Percentiles rank a stretch among this genome's conserved stretches.
Conservation (phyloP, 2,113 vertebrate species). For the Origma solitaria region DNA sequence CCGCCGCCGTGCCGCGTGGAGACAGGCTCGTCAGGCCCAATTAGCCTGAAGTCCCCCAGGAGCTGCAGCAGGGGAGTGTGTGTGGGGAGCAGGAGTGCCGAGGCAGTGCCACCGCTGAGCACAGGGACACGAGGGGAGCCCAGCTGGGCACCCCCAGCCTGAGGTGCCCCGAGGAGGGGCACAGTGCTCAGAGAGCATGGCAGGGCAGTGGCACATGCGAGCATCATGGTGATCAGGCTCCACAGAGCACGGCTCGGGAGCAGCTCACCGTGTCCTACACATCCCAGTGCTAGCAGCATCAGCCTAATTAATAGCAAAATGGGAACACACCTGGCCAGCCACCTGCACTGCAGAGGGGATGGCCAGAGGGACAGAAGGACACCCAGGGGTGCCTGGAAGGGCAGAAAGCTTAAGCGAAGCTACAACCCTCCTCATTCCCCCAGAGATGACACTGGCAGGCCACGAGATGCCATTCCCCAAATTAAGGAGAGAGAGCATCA, state of each 20-base stretch:
- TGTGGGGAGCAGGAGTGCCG: rapidly evolving
- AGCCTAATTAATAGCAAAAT: background rate
- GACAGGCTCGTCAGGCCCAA: constrained; percentile 17
- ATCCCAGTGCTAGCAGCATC: background rate
- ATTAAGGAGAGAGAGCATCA: background rate
- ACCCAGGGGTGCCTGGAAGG: background rate
- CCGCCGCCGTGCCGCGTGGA: rapidly evolving
- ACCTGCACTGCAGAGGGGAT: background rate
- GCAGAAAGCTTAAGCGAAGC: background rate
- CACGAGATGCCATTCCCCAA: rapidly evolving
- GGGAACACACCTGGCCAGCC: background rate
- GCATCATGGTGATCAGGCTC: background rate
- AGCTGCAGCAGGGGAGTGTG: background rate
- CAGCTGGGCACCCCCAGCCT: background rate
- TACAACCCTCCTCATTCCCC: rapidly evolving
- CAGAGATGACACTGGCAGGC: too few relatives aligned
- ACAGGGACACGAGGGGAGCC: background rate
- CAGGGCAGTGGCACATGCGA: background rate
- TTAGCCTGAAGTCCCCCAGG: background rate
- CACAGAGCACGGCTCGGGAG: rapidly evolving
- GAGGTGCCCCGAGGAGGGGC: rapidly evolving
- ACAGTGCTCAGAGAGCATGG: background rate
- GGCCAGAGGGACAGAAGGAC: background rate
- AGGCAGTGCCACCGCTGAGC: rapidly evolving
- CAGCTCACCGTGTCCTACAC: background rate